phyloP scores from a whole-genome alignment of 1,140 invertebrate species.

The Drosophila hydei region DNA sequence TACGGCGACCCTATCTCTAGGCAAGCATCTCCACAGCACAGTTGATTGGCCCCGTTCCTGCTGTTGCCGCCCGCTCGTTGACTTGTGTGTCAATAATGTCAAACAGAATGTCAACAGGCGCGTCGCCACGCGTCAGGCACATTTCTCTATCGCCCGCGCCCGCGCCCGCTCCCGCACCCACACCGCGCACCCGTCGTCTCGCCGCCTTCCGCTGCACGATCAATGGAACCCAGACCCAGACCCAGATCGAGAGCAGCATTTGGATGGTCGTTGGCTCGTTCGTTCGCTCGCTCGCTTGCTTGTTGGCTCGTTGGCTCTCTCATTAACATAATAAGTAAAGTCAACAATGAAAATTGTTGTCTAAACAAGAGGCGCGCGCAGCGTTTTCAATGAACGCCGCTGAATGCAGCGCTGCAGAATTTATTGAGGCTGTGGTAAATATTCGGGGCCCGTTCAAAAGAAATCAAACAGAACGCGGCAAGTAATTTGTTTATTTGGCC shows the following conservation, averaged over 20 bases:
- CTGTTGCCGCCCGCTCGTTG: slow-evolving; percentile 26
- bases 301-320: slow-evolving; percentile 39
- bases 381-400: slow-evolving; percentile 73
- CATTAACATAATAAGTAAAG: slow-evolving; percentile 82
- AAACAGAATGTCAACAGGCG: slow-evolving; percentile 76
- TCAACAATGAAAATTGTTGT: slow-evolving; percentile 81
- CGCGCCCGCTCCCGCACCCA: neutral
- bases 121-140: slow-evolving; percentile 68
- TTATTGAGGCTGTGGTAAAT: slow-evolving; percentile 81
- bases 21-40: slow-evolving; percentile 21
- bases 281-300: slow-evolving; percentile 1
- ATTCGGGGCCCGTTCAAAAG: slow-evolving; percentile 80
- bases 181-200: neutral
- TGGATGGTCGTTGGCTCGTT: slow-evolving; percentile 34
- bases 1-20: slow-evolving; percentile 28
- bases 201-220: too few species aligned
- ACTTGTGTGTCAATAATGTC: slow-evolving; percentile 80
- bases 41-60: slow-evolving; percentile 34
- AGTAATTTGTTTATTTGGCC: slow-evolving; percentile 80
- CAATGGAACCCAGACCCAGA: slow-evolving; percentile 17
- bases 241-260: slow-evolving; percentile 14
- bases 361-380: slow-evolving; percentile 74
- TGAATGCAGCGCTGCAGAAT: slow-evolving; percentile 66
- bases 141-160: slow-evolving; percentile 27
- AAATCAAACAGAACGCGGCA: slow-evolving; percentile 71